A percentile compares a stretch with the other conserved stretches of the same genome.
These are phyloP conservation scores for Iselma pallidipennis DNA, from an alignment of 2,888 invertebrate species.

Conservation along the genomic window DNA sequence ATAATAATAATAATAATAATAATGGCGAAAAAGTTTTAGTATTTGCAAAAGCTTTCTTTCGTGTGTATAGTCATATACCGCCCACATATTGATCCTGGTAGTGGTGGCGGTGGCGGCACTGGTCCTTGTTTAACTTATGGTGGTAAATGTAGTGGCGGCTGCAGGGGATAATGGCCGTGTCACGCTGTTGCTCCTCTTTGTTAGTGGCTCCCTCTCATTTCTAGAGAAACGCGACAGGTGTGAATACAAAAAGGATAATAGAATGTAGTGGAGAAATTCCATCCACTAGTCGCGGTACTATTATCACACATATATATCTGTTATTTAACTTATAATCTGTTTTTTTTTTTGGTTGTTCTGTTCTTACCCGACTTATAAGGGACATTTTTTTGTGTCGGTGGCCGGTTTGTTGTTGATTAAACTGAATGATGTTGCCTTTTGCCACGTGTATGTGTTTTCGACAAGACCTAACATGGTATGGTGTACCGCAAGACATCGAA, in stretches of 20 bases:
- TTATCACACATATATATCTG: slow-evolving; percentile 26
- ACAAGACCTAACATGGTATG: slow-evolving; percentile 27
- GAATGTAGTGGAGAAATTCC: slow-evolving; percentile 17
- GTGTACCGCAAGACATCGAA: slow-evolving; percentile 17
- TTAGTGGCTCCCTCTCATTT: slow-evolving; percentile 22
- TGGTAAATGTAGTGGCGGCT: not conserved
- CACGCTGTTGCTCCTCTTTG: slow-evolving; percentile 14
- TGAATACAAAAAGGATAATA: slow-evolving; percentile 17
- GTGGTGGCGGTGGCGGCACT: not conserved
- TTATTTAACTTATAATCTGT: slow-evolving; percentile 11
- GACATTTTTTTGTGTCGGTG: not conserved
- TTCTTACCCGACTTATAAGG: not conserved
- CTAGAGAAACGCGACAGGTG: slow-evolving; percentile 20
- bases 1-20: too few relatives aligned
- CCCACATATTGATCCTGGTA: not conserved
- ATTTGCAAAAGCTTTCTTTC: not conserved
- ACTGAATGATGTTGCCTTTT: slow-evolving; percentile 33
- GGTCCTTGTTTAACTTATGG: not conserved
- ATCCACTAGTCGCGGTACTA: slow-evolving; percentile 29
- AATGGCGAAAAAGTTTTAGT: too few relatives aligned
- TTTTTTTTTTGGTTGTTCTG: not conserved
- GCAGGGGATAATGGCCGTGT: not conserved
- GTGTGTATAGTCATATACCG: not conserved
- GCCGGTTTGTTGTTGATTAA: slow-evolving; percentile 64
- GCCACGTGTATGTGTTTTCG: slow-evolving; percentile 68